Evolutionary conservation across 2,797 vertebrate genomes (phyloP).

Genomic region (Paramormyrops hopkinsi): DNA sequence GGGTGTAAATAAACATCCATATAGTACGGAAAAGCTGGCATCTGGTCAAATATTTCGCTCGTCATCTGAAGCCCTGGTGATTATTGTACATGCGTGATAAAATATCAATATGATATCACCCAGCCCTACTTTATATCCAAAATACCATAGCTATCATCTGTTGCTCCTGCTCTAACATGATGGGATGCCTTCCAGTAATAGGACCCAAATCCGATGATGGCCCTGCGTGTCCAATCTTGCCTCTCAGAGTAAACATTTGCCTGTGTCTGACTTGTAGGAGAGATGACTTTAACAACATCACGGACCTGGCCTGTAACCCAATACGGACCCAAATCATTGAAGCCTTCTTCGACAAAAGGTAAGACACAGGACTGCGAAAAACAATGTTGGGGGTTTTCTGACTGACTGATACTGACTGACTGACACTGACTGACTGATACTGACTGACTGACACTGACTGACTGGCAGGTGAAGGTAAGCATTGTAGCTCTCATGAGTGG

Average conservation of each 20-base stretch:
- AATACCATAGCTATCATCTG: neutral
- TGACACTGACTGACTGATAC: neutral
- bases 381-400: neutral
- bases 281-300: constrained; percentile 68
- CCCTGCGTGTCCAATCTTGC: neutral
- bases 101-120: neutral
- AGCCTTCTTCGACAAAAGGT: constrained; percentile 94
- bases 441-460: too few species aligned
- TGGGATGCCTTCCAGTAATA: neutral
- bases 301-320: constrained; percentile 77
- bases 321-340: constrained; percentile 78
- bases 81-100: neutral
- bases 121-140: neutral
- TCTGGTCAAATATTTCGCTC: neutral
- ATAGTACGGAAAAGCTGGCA: neutral
- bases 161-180: neutral
- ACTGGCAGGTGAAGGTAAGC: neutral
- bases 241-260: neutral
- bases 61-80: neutral
- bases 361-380: constrained; percentile 16
- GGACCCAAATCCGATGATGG: neutral
- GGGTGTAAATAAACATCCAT: neutral
- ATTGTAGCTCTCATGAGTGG: neutral
- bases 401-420: neutral
- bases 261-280: constrained; percentile 51